Base-by-base conservation (phyloP, 1,140 invertebrate genomes). In the Steinernema feltiae region DNA sequence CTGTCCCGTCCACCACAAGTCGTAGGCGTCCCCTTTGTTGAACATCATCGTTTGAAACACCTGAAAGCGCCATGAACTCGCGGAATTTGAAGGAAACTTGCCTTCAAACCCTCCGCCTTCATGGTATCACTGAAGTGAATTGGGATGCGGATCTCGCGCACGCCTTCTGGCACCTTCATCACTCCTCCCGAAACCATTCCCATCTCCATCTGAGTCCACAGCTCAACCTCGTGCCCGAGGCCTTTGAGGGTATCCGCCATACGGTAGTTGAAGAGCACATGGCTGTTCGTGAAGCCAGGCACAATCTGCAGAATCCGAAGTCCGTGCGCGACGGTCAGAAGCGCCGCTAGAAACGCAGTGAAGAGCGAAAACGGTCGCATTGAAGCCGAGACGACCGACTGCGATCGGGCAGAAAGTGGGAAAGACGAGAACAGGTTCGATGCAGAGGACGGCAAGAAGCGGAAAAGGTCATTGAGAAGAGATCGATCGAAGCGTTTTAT, bases 361-460 rank as follows among this genome's bases (percentile, higher is more conserved):
- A 24, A 29, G 29, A 48, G 90, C 90, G 86, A 91, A 90, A 32
- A 41, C 35, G 35, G 18, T 41, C 35, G 35, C 35, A 41, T 41
- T 7, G 18, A 41, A 18, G 18, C 7, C 7, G 18, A 7, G 35
- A 18, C 35, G 35, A 41, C 35, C 18, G 35, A 41, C 18, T 18
- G 18, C 35, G 35, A 41, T 41, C 35, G 35, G n/a, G n/a, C n/a
- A n/a, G n/a, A 41, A 41, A 7, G 35, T 41, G 35, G 7, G 35
- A 41, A 7, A 18, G 35, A 7, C 35, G 35, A 41, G 35, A 41
- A 41, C 35, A 41, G 35, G 35, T 41, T 41, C 7, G 35, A 18
- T 18, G 35, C 35, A 41, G 35, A 41, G 7, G 53, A 27, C 53
- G 53, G 53, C 53, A 21, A 63, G 24, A 27, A 63, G 53, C 53